Percentiles rank a stretch among this genome's conserved stretches.
Conservation (phyloP, 2,113 vertebrate genomes). For the Camelus bactrianus region DNA sequence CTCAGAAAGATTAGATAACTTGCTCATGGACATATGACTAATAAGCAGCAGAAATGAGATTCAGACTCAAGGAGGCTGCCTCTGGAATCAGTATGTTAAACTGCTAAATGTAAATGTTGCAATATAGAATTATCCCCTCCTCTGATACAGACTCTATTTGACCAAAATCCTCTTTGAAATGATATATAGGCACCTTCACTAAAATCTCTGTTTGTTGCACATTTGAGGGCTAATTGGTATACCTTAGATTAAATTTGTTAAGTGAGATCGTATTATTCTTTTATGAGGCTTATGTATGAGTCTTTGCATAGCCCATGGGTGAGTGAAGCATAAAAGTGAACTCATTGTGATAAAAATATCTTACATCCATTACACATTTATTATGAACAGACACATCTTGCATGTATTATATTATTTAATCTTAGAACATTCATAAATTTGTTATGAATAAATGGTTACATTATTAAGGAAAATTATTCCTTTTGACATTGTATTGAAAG, state of each 20-base stretch:
- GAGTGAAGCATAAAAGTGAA: not conserved
- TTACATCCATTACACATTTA: not conserved
- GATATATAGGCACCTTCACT: not conserved
- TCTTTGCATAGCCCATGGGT: not conserved
- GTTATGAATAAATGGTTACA: not conserved
- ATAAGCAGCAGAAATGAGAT: not conserved
- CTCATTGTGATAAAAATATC: not conserved
- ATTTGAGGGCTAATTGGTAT: not conserved
- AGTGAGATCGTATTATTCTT: not conserved
- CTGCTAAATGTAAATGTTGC: not conserved
- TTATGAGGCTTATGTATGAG: not conserved
- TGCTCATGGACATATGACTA: not conserved
- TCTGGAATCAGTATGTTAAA: not conserved
- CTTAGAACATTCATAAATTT: not conserved
- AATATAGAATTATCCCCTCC: not conserved
- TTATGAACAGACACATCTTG: not conserved
- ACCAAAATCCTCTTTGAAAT: not conserved
- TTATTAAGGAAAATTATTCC: not conserved
- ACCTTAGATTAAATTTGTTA: constrained; percentile 46
- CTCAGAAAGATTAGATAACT: not conserved
- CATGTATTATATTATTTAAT: not conserved
- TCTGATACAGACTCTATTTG: not conserved
- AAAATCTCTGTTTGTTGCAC: not conserved
- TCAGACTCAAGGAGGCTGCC: not conserved
- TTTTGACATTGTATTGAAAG: not conserved